phyloP scores from a whole-genome alignment of 2,113 vertebrate species.

The Stegostoma tigrinum region DNA sequence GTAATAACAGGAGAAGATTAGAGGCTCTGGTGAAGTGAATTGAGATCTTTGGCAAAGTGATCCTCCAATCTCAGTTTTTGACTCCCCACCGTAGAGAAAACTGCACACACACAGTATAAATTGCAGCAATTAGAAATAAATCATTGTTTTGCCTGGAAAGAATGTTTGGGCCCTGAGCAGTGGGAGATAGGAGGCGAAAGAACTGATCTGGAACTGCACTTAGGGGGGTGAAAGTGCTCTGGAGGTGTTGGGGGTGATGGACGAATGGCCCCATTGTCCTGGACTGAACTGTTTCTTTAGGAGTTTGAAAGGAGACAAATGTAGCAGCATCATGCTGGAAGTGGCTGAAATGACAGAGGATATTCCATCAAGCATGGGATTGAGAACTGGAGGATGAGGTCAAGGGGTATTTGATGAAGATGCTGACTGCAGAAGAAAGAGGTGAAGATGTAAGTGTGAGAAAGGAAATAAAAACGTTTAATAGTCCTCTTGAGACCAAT shows the following conservation, averaged over 20 bases:
- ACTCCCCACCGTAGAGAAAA: background rate
- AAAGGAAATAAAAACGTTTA: too few relatives aligned
- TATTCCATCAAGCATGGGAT: background rate
- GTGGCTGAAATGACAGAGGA: background rate
- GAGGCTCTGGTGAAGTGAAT: background rate
- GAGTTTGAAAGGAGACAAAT: background rate
- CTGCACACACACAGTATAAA: background rate
- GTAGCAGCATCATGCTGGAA: background rate
- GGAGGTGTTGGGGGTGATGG: background rate
- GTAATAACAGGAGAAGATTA: background rate
- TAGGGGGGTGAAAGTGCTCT: background rate
- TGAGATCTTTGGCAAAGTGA: background rate
- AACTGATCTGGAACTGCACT: background rate
- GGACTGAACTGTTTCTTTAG: background rate
- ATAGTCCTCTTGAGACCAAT: too few relatives aligned
- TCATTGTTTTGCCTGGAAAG: background rate
- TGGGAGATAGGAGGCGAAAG: background rate
- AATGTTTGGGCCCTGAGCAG: background rate
- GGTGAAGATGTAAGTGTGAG: too few relatives aligned
- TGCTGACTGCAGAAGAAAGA: background rate
- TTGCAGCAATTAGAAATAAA: background rate
- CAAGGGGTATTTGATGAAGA: background rate
- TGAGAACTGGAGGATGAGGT: background rate
- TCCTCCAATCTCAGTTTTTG: background rate
- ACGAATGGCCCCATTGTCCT: background rate